Percentiles rank a stretch among this genome's conserved stretches.
Conservation (phyloP, 2,888 invertebrate genomes). For the Drosophila austrosaltans region DNA sequence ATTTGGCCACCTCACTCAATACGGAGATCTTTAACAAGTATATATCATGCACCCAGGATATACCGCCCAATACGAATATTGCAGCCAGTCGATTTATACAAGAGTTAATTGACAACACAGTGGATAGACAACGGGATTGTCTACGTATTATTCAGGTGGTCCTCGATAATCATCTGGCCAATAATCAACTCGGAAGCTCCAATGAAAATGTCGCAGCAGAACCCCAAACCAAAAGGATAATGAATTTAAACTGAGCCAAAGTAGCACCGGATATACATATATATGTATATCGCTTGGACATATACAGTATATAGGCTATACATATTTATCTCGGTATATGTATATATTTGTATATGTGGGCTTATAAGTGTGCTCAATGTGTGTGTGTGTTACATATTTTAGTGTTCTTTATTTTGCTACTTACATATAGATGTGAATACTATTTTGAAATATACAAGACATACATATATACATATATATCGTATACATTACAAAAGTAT, state of each 20-base stretch:
- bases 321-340: background rate
- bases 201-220: too few relatives aligned
- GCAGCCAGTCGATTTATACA: constrained; percentile 80
- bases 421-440: constrained; percentile 22
- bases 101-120: constrained; percentile 80
- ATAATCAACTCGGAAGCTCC: constrained; percentile 62
- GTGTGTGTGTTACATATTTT: constrained; percentile 21
- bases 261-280: constrained; percentile 16
- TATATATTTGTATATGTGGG: constrained; percentile 22
- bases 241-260: constrained; percentile 30
- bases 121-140: constrained; percentile 80
- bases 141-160: constrained; percentile 80
- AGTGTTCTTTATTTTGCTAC: constrained; percentile 24
- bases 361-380: constrained; percentile 50
- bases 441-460: constrained; percentile 16
- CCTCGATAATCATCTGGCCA: constrained; percentile 79
- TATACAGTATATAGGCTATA: too few relatives aligned
- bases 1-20: constrained; percentile 80
- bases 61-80: constrained; percentile 80
- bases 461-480: constrained; percentile 28
- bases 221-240: background rate
- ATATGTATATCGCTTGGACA: too few relatives aligned
- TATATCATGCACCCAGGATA: constrained; percentile 81
- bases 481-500: constrained; percentile 44
- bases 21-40: constrained; percentile 82